These are phyloP conservation scores for Pangasius djambal DNA, from an alignment of 2,797 vertebrate genomes.

Conservation along the genomic window DNA sequence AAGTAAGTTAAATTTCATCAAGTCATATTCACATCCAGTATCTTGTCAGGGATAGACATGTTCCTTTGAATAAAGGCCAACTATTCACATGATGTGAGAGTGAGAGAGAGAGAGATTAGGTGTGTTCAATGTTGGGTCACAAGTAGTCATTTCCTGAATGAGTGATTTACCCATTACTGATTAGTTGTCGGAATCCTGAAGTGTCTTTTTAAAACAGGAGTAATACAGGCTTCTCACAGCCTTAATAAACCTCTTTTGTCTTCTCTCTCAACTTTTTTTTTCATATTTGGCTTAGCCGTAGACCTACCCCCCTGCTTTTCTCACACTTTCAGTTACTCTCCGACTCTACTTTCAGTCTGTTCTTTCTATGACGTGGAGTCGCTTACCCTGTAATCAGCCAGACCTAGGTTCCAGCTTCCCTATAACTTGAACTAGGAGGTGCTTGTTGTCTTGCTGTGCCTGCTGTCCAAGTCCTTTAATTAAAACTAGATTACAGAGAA, in stretches of 20 bases:
- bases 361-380: background rate
- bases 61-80: background rate
- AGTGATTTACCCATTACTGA: background rate
- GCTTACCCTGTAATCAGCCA: slow-evolving; percentile 25
- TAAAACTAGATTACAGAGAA: slow-evolving; percentile 25
- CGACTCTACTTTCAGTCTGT: background rate
- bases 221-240: background rate
- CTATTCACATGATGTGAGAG: background rate
- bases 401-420: background rate
- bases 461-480: slow-evolving; percentile 36
- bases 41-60: background rate
- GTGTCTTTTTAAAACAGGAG: background rate
- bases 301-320: background rate
- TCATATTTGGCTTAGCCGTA: background rate
- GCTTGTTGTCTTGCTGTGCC: slow-evolving; percentile 7
- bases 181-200: background rate
- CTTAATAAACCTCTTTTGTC: background rate
- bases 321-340: background rate
- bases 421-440: background rate
- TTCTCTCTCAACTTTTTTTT: background rate
- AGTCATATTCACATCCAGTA: background rate
- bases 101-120: background rate
- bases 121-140: background rate
- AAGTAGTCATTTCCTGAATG: background rate
- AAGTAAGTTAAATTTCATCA: background rate